Percentiles rank a stretch among this genome's conserved stretches.
Conservation (phyloP, 2,797 vertebrate species). For the Labeo calbasu region DNA sequence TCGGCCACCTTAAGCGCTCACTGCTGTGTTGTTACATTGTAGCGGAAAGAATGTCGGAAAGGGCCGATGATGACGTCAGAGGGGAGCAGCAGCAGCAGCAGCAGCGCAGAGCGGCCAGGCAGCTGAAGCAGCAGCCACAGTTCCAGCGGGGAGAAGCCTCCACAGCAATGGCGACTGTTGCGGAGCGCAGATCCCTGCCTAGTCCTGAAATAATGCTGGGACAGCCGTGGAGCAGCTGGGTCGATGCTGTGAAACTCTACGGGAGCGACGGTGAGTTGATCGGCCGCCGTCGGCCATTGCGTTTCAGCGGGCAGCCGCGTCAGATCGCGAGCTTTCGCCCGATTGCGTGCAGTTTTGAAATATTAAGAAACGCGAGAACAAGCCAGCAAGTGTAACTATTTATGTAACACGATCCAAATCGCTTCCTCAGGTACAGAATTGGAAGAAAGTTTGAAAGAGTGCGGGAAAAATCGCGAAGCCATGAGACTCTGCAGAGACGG, state of each 20-base stretch:
- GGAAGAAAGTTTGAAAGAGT: slow-evolving; percentile 99
- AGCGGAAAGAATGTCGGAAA: slow-evolving; percentile 99
- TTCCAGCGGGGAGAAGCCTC: slow-evolving; percentile 86
- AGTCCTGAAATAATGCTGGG: slow-evolving; percentile 96
- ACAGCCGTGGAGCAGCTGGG: slow-evolving; percentile 96
- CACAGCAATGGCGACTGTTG: slow-evolving; percentile 94
- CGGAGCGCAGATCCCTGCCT: slow-evolving; percentile 93
- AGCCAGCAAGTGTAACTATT: slow-evolving; percentile 82
- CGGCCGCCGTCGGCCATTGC: slow-evolving; percentile 64
- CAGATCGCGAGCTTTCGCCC: slow-evolving; percentile 74
- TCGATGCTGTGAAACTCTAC: slow-evolving; percentile 94
- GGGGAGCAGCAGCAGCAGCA: slow-evolving; percentile 87
- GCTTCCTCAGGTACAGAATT: slow-evolving; percentile 86
- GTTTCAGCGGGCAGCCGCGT: slow-evolving; percentile 66
- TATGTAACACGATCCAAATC: slow-evolving; percentile 72
- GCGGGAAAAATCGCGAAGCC: slow-evolving; percentile 95
- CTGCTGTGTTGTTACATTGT: slow-evolving; percentile 90
- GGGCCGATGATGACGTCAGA: slow-evolving; percentile 98
- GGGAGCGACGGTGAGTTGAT: slow-evolving; percentile 91
- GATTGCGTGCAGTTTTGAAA: slow-evolving; percentile 80
- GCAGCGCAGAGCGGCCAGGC: slow-evolving; percentile 90
- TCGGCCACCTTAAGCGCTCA: slow-evolving; percentile 78
- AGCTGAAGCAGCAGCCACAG: slow-evolving; percentile 80
- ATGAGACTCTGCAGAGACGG: slow-evolving; percentile 98
- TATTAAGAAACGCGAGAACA: slow-evolving; percentile 77